A percentile compares a stretch with the other conserved stretches of the same genome.
Evolutionary conservation across 2,888 invertebrate genomes (phyloP).

Genomic region (Anoplius nigerrimus): DNA sequence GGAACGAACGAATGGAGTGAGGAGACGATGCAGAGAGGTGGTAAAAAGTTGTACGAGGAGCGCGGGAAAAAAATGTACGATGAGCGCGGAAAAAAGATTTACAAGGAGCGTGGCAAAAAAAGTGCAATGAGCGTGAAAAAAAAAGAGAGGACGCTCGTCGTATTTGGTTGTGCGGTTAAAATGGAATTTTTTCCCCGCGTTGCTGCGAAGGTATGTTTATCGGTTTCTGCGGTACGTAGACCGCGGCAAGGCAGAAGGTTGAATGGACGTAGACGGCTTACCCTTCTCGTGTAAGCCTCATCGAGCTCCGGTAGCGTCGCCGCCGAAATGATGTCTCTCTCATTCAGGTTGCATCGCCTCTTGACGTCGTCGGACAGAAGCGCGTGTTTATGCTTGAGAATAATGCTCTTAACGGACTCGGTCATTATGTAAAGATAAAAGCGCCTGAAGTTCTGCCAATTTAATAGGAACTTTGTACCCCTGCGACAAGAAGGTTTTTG

Average conservation of each 20-base stretch:
- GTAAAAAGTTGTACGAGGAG: background rate
- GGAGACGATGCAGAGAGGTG: background rate
- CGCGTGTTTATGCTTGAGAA: slow-evolving; percentile 87
- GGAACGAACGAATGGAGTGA: slow-evolving; percentile 30
- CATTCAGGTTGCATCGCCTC: slow-evolving; percentile 82
- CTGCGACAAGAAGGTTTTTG: slow-evolving; percentile 74
- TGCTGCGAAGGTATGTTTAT: background rate
- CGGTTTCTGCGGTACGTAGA: background rate
- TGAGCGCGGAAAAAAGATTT: too few relatives aligned
- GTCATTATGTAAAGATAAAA: slow-evolving; percentile 95
- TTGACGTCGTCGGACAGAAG: slow-evolving; percentile 86
- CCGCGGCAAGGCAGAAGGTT: slow-evolving; percentile 52
- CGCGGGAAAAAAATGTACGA: too few relatives aligned
- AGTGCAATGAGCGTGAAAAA: slow-evolving; percentile 2
- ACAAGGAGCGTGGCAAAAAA: too few relatives aligned
- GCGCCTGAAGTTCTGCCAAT: slow-evolving; percentile 93
- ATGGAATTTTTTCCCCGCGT: too few relatives aligned
- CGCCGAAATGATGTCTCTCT: slow-evolving; percentile 88
- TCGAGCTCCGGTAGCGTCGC: slow-evolving; percentile 92
- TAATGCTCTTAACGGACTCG: slow-evolving; percentile 91
- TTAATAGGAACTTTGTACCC: slow-evolving; percentile 86
- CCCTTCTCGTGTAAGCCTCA: slow-evolving; percentile 87
- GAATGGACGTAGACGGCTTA: too few relatives aligned
- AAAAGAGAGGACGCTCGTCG: too few relatives aligned
- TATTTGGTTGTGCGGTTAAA: too few relatives aligned